phyloP scores from a whole-genome alignment of 2,888 invertebrate genomes.

The Chalcis sispes region DNA sequence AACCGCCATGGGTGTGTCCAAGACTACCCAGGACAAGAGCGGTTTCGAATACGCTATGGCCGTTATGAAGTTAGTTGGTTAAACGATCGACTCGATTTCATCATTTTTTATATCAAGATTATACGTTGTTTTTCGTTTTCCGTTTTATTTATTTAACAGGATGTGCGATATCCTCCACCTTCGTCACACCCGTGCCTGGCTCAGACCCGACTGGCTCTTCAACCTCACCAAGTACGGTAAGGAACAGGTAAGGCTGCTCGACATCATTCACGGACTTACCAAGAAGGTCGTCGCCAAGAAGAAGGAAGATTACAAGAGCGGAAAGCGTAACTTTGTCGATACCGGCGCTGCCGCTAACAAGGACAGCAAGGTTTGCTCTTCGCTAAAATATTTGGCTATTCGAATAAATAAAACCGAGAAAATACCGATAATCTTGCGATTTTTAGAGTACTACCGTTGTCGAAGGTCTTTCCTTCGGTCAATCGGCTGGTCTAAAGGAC shows the following conservation, averaged over 20 bases:
- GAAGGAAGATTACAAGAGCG: conserved; percentile 85
- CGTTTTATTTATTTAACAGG: conserved; percentile 62
- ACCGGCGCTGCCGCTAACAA: conserved; percentile 55
- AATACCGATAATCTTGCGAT: neutral
- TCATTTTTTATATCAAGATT: neutral
- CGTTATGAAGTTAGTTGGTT: conserved; percentile 83
- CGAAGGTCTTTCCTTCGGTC: conserved; percentile 84
- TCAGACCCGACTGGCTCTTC: conserved; percentile 87
- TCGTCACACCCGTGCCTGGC: conserved; percentile 88
- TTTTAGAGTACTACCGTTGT: conserved; percentile 75
- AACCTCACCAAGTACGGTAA: conserved; percentile 86
- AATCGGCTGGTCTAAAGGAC: conserved; percentile 85
- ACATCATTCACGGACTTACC: conserved; percentile 87
- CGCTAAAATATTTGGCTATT: neutral
- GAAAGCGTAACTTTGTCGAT: conserved; percentile 77
- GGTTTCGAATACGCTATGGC: conserved; percentile 92
- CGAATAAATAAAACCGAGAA: neutral
- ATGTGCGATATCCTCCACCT: conserved; percentile 91
- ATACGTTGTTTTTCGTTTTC: too few species aligned
- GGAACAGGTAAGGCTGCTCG: conserved; percentile 84
- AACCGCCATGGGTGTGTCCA: conserved; percentile 93
- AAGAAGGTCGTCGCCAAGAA: conserved; percentile 87
- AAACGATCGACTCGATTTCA: neutral
- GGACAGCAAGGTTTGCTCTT: conserved; percentile 18
- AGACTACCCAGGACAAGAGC: conserved; percentile 87